Conservation (phyloP, 2,888 invertebrate species). For the Cataglyphis livida region DNA sequence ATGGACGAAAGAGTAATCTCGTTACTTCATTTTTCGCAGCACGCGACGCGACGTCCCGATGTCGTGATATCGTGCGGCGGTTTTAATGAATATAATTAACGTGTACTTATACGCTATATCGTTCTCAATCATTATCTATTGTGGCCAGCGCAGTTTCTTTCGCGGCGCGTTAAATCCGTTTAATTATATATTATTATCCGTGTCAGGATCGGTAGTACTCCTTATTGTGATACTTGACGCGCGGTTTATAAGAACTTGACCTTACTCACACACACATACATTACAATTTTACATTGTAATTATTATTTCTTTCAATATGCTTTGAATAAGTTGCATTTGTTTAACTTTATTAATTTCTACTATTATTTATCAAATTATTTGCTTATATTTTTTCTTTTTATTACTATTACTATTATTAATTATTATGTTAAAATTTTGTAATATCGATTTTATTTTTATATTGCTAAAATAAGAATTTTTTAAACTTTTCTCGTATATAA, state of each 20-base stretch:
- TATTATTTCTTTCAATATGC: not conserved
- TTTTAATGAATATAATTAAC: slow-evolving; percentile 48
- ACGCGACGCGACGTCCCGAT: slow-evolving; percentile 33
- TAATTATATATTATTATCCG: slow-evolving; percentile 55
- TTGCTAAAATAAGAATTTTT: not conserved
- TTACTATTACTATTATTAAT: not conserved
- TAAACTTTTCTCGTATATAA: not conserved
- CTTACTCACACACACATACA: not conserved
- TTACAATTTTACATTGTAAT: slow-evolving; percentile 3
- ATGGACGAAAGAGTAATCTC: slow-evolving; percentile 40
- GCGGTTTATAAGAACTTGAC: not conserved
- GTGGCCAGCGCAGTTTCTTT: slow-evolving; percentile 15
- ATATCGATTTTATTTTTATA: too few relatives aligned
- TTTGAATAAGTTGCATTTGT: not conserved
- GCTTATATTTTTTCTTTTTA: not conserved
- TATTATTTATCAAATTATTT: not conserved
- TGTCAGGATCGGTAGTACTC: slow-evolving; percentile 24
- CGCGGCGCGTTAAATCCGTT: slow-evolving; percentile 30
- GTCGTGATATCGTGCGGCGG: slow-evolving; percentile 32
- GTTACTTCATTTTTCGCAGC: slow-evolving; percentile 42
- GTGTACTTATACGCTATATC: slow-evolving; percentile 24
- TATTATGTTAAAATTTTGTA: not conserved
- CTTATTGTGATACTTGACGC: slow-evolving; percentile 24
- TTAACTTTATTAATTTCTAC: not conserved
- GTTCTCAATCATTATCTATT: slow-evolving; percentile 38